phyloP scores from a whole-genome alignment of 1,140 invertebrate genomes.

The Diprion similis region DNA sequence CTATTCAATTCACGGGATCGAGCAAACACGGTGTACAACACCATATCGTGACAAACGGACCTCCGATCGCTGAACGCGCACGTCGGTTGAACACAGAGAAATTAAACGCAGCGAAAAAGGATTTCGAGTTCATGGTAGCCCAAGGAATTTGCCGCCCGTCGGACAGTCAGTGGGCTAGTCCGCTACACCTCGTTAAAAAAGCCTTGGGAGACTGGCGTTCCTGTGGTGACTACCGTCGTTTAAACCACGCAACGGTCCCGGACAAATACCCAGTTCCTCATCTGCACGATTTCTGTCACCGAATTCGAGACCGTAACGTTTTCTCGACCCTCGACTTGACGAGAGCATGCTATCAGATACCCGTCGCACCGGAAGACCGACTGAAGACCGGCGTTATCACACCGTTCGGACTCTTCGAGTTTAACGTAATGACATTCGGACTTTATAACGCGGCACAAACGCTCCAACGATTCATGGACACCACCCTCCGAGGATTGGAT shows the following conservation, averaged over 20 bases:
- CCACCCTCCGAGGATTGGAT: constrained; percentile 48
- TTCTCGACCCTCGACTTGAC: constrained; percentile 55
- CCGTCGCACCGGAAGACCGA: constrained; percentile 39
- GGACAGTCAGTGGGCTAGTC: constrained; percentile 48
- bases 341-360: constrained; percentile 58
- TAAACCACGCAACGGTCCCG: constrained; percentile 49
- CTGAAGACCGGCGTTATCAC: constrained; percentile 54
- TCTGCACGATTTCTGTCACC: constrained; percentile 47
- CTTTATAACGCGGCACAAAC: constrained; percentile 56
- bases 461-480: constrained; percentile 62
- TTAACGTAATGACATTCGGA: constrained; percentile 53
- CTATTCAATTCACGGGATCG: neutral
- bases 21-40: constrained; percentile 20
- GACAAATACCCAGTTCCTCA: constrained; percentile 46
- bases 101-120: constrained; percentile 19
- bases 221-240: constrained; percentile 53
- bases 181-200: constrained; percentile 54
- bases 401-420: constrained; percentile 53
- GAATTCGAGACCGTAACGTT: constrained; percentile 38
- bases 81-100: constrained; percentile 37
- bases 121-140: constrained; percentile 22
- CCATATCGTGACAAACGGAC: constrained; percentile 40
- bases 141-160: constrained; percentile 24
- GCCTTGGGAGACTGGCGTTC: constrained; percentile 48
- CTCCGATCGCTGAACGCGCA: constrained; percentile 36